These are phyloP conservation scores for Sitodiplosis mosellana DNA, from an alignment of 1,140 invertebrate species.

Conservation along the genomic window DNA sequence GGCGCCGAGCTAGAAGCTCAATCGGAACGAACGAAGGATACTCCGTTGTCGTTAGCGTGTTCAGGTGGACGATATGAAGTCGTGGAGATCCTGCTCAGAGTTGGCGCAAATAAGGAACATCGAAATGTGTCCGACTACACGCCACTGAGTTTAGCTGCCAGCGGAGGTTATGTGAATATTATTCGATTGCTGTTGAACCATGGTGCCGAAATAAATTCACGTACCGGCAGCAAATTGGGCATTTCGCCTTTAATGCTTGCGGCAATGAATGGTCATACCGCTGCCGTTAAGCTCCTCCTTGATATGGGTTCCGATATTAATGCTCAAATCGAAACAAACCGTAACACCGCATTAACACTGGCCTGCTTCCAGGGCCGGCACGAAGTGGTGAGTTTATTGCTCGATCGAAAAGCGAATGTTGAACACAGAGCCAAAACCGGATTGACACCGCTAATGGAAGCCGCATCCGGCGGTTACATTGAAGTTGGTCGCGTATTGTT, in stretches of 20 bases:
- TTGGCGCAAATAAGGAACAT: slow-evolving; percentile 94
- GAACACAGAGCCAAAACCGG: slow-evolving; percentile 99
- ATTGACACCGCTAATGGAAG: slow-evolving; percentile 96
- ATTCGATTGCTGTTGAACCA: slow-evolving; percentile 82
- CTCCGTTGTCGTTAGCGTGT: slow-evolving; percentile 90
- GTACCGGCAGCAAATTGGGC: slow-evolving; percentile 90
- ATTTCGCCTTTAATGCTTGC: slow-evolving; percentile 98
- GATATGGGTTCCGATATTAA: slow-evolving; percentile 99
- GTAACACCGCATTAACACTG: slow-evolving; percentile 94
- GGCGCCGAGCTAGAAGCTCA: slow-evolving; percentile 94
- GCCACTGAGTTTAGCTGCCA: slow-evolving; percentile 90
- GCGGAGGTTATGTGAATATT: slow-evolving; percentile 96
- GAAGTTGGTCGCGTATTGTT: slow-evolving; percentile 91
- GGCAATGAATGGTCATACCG: slow-evolving; percentile 98
- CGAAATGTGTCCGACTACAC: slow-evolving; percentile 99
- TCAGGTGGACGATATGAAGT: slow-evolving; percentile 94
- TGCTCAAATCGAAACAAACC: slow-evolving; percentile 98
- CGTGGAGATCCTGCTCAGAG: slow-evolving; percentile 76
- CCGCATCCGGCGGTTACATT: slow-evolving; percentile 95
- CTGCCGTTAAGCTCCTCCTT: slow-evolving; percentile 72
- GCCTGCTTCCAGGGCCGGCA: slow-evolving; percentile 98
- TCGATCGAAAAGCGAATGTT: slow-evolving; percentile 95
- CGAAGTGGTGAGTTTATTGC: slow-evolving; percentile 88
- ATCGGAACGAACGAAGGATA: slow-evolving; percentile 97
- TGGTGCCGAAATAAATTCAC: slow-evolving; percentile 96